Percentiles rank a stretch among this genome's conserved stretches.
These are phyloP conservation scores for Nomada ruficornis DNA, from an alignment of 2,888 invertebrate species.

Conservation along the genomic window DNA sequence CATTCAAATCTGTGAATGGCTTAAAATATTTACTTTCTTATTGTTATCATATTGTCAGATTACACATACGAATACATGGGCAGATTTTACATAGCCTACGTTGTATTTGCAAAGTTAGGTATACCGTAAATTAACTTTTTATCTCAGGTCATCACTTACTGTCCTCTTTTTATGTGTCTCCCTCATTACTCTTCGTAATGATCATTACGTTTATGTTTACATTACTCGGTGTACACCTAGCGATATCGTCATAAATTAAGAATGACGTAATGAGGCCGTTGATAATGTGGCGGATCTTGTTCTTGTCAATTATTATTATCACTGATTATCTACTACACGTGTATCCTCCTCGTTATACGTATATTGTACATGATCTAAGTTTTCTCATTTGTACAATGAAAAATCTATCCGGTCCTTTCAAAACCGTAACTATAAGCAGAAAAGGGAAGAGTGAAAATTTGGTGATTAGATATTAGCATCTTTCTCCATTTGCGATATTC, in stretches of 20 bases:
- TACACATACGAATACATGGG: no score
- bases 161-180: background rate
- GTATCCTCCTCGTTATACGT: background rate
- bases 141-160: background rate
- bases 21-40: no score
- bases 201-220: conserved; percentile 9
- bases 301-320: conserved; percentile 17
- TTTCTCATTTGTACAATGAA: background rate
- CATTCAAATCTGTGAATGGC: no score
- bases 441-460: background rate
- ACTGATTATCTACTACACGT: background rate
- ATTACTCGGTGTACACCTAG: background rate
- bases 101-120: no score
- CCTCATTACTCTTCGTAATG: conserved; percentile 1
- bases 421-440: background rate
- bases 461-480: background rate
- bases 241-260: conserved; percentile 16
- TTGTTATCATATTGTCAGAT: no score
- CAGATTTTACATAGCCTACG: no score
- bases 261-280: conserved; percentile 24
- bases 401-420: background rate
- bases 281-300: conserved; percentile 10
- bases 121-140: no score
- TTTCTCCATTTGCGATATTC: no score
- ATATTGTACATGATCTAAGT: background rate